Percentiles rank a stretch among this genome's conserved stretches.
Conservation (phyloP, 2,113 vertebrate species). For the Aptenodytes forsteri region DNA sequence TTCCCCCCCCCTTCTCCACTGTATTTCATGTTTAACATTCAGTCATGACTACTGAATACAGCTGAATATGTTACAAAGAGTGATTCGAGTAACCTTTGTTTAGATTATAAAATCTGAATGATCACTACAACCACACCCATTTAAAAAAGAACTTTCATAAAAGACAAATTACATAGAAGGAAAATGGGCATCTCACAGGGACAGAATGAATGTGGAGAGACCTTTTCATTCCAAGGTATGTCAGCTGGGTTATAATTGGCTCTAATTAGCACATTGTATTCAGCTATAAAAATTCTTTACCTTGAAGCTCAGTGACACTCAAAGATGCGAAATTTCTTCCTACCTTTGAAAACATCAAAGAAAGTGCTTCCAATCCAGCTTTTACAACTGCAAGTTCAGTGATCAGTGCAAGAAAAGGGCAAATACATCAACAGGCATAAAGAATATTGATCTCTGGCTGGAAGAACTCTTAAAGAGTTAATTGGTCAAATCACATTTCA, state of each 20-base stretch:
- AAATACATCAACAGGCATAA: neutral
- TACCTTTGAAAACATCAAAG: neutral
- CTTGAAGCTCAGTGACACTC: neutral
- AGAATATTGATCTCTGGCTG: neutral
- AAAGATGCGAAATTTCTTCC: neutral
- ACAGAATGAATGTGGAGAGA: neutral
- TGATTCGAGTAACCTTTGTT: neutral
- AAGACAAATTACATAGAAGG: neutral
- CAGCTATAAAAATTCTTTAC: neutral
- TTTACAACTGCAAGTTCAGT: neutral
- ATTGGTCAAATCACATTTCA: neutral
- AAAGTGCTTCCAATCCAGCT: neutral
- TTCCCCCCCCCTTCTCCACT: neutral
- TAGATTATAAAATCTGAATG: neutral
- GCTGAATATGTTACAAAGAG: neutral
- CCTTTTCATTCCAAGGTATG: neutral
- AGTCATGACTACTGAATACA: neutral
- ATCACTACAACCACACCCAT: neutral
- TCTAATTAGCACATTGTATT: slow-evolving; percentile 13
- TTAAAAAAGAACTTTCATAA: neutral
- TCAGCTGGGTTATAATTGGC: slow-evolving; percentile 2
- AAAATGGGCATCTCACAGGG: neutral
- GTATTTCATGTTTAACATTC: neutral
- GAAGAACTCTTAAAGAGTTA: neutral
- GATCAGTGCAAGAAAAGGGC: neutral